Evolutionary conservation across 2,888 invertebrate genomes (phyloP).

Genomic region (Subacronicta megacephala): DNA sequence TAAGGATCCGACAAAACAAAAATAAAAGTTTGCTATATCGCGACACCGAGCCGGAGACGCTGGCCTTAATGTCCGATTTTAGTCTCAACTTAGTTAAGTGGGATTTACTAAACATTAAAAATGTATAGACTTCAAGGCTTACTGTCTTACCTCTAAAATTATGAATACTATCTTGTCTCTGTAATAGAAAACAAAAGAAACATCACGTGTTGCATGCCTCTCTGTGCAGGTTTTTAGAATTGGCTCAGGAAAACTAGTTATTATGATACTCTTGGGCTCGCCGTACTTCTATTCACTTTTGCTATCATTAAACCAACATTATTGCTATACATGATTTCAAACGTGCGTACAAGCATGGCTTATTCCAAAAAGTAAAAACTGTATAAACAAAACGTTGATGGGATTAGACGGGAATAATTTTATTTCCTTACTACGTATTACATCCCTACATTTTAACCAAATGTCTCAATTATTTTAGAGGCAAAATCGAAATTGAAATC

Average conservation of each 20-base stretch:
- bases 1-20: conserved; percentile 84
- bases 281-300: conserved; percentile 29
- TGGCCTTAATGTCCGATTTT: conserved; percentile 75
- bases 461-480: conserved; percentile 16
- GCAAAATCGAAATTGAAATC: conserved; percentile 12
- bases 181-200: conserved; percentile 25
- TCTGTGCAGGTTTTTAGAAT: conserved; percentile 13
- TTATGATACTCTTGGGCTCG: conserved; percentile 19
- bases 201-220: conserved; percentile 25
- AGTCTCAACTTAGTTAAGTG: conserved; percentile 61
- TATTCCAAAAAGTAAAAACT: conserved; percentile 41
- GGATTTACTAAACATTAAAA: conserved; percentile 53
- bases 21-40: conserved; percentile 80
- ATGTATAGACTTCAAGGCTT: conserved; percentile 18
- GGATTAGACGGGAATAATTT: conserved; percentile 36
- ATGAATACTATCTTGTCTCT: conserved; percentile 9
- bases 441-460: too few relatives aligned
- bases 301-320: conserved; percentile 34
- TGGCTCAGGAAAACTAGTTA: conserved; percentile 25
- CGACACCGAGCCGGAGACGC: conserved; percentile 76
- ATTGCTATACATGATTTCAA: conserved; percentile 31
- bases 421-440: conserved; percentile 36
- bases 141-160: conserved; percentile 10
- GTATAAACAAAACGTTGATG: conserved; percentile 29
- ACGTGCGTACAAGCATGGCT: conserved; percentile 10